Evolutionary conservation across 2,888 invertebrate species (phyloP).

Genomic region (Girardia tigrina): DNA sequence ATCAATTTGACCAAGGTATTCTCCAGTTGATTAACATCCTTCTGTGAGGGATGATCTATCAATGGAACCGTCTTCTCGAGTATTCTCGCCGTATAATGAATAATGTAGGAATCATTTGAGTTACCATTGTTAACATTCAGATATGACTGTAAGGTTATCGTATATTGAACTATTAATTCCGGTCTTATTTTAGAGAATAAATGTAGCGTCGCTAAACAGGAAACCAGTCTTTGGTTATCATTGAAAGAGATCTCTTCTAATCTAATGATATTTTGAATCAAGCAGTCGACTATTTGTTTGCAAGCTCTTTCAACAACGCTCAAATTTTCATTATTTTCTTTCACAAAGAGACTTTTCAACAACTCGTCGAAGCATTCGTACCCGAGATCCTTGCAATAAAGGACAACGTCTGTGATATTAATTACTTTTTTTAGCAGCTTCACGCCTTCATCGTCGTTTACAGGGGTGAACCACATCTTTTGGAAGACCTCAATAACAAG

Average conservation of each 20-base stretch:
- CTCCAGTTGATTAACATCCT: constrained; percentile 81
- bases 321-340: constrained; percentile 47
- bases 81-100: constrained; percentile 72
- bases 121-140: constrained; percentile 74
- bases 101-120: constrained; percentile 67
- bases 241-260: constrained; percentile 56
- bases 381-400: constrained; percentile 48
- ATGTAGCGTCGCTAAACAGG: constrained; percentile 82
- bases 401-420: constrained; percentile 78
- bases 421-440: constrained; percentile 65
- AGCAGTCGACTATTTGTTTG: constrained; percentile 86
- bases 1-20: constrained; percentile 85
- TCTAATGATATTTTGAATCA: constrained; percentile 80
- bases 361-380: constrained; percentile 72
- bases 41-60: constrained; percentile 93
- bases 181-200: constrained; percentile 91
- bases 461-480: constrained; percentile 94
- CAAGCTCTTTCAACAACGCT: constrained; percentile 73
- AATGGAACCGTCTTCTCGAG: constrained; percentile 81
- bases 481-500: constrained; percentile 93
- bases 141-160: constrained; percentile 84
- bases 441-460: constrained; percentile 42
- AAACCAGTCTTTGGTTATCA: constrained; percentile 67
- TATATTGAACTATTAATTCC: constrained; percentile 68
- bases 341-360: constrained; percentile 59